Percentiles rank a stretch among this genome's conserved stretches.
These are phyloP conservation scores for Rousettus madagascariensis DNA, from an alignment of 2,797 vertebrate genomes.

Conservation along the genomic window DNA sequence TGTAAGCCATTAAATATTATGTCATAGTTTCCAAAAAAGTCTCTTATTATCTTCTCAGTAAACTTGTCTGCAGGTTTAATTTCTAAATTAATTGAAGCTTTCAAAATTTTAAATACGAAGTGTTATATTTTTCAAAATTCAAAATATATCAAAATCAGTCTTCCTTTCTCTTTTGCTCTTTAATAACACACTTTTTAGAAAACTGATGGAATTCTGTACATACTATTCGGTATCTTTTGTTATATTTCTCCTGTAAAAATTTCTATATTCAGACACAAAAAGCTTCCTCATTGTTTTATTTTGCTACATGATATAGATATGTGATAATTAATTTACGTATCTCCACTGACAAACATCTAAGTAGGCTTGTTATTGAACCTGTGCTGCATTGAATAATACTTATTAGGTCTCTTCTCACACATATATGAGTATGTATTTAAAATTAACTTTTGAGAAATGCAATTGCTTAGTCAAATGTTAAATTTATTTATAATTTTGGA, in stretches of 20 bases:
- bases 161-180: background rate
- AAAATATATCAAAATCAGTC: background rate
- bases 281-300: background rate
- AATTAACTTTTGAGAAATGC: background rate
- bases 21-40: background rate
- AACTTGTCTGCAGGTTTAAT: background rate
- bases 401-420: background rate
- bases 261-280: background rate
- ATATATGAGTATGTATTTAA: background rate
- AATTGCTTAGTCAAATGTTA: background rate
- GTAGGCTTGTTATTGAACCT: background rate
- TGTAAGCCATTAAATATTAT: background rate
- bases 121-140: background rate
- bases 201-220: background rate
- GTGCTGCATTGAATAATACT: background rate
- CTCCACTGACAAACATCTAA: background rate
- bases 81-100: background rate
- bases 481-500: background rate
- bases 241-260: background rate
- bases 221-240: background rate
- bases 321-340: background rate
- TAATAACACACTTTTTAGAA: background rate
- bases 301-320: background rate
- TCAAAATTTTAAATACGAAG: background rate
- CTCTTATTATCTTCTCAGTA: background rate